Conservation (phyloP, 1,140 invertebrate genomes). For the Chlorops oryzae region DNA sequence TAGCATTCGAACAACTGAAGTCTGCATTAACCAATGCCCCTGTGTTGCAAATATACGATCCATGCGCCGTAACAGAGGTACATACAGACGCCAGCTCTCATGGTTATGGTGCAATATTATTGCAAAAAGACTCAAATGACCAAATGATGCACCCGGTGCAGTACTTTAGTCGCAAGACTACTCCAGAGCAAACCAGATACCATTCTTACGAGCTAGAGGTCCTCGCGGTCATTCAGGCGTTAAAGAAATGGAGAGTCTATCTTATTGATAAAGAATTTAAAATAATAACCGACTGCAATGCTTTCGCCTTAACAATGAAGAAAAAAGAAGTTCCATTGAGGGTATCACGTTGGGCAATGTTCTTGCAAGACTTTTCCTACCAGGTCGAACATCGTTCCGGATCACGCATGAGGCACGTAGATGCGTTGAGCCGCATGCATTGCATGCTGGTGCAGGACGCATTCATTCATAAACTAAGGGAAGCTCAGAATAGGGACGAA, state of each 20-base stretch:
- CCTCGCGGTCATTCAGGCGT: constrained; percentile 45
- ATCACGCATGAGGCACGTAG: constrained; percentile 24
- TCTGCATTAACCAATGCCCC: constrained; percentile 23
- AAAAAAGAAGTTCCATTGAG: constrained; percentile 24
- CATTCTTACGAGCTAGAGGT: constrained; percentile 47
- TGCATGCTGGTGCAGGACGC: background rate
- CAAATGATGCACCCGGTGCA: background rate
- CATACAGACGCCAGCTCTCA: constrained; percentile 37
- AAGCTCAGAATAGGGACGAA: background rate
- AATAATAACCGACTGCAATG: constrained; percentile 30
- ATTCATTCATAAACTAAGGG: background rate
- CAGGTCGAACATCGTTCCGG: constrained; percentile 19
- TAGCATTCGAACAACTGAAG: constrained; percentile 8
- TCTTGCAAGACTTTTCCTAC: constrained; percentile 18
- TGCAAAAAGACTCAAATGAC: background rate
- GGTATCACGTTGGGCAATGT: constrained; percentile 21
- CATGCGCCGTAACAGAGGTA: constrained; percentile 30
- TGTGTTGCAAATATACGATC: constrained; percentile 38
- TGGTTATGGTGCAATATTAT: background rate
- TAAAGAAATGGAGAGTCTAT: constrained; percentile 45
- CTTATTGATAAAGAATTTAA: constrained; percentile 41
- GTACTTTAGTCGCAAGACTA: constrained; percentile 35
- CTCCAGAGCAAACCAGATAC: constrained; percentile 41
- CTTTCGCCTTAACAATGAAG: constrained; percentile 20
- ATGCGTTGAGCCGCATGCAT: constrained; percentile 22